Evolutionary conservation across 2,113 vertebrate species (phyloP).

Genomic region (Dicentrarchus labrax): DNA sequence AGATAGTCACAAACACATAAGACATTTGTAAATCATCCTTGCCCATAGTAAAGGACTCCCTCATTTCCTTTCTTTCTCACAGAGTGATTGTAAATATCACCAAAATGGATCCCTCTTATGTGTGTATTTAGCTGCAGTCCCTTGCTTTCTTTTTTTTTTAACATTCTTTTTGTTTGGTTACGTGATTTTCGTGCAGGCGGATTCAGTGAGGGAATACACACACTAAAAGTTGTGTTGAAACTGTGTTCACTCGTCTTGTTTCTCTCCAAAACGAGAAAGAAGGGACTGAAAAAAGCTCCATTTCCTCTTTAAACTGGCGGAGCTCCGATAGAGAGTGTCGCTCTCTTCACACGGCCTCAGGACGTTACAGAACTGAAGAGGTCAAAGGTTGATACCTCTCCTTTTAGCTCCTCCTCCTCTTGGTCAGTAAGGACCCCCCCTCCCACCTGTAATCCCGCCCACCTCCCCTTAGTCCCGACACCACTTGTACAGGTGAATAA

Average conservation of each 20-base stretch:
- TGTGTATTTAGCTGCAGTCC: constrained; percentile 82
- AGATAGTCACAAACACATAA: constrained; percentile 81
- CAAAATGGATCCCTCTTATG: constrained; percentile 75
- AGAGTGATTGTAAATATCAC: constrained; percentile 90
- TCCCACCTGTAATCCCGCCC: constrained; percentile 59
- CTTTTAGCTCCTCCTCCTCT: constrained; percentile 72
- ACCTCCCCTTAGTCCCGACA: constrained; percentile 66
- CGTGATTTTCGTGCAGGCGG: constrained; percentile 76
- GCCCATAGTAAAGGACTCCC: constrained; percentile 71
- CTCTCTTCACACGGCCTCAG: constrained; percentile 76
- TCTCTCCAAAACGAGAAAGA: constrained; percentile 57
- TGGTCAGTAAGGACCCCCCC: constrained; percentile 54
- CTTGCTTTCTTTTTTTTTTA: constrained; percentile 79
- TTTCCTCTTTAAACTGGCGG: constrained; percentile 46
- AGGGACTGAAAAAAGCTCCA: constrained; percentile 60
- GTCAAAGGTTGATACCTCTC: constrained; percentile 78
- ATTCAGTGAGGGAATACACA: constrained; percentile 83
- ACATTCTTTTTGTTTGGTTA: constrained; percentile 70
- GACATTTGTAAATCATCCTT: constrained; percentile 80
- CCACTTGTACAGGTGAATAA: constrained; percentile 86
- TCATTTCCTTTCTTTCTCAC: constrained; percentile 84
- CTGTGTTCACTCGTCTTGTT: constrained; percentile 80
- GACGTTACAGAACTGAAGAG: constrained; percentile 75
- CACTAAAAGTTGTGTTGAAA: constrained; percentile 85
- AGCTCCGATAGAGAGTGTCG: constrained; percentile 61